Conservation (phyloP, 1,140 invertebrate genomes). For the Reticulitermes speratus region DNA sequence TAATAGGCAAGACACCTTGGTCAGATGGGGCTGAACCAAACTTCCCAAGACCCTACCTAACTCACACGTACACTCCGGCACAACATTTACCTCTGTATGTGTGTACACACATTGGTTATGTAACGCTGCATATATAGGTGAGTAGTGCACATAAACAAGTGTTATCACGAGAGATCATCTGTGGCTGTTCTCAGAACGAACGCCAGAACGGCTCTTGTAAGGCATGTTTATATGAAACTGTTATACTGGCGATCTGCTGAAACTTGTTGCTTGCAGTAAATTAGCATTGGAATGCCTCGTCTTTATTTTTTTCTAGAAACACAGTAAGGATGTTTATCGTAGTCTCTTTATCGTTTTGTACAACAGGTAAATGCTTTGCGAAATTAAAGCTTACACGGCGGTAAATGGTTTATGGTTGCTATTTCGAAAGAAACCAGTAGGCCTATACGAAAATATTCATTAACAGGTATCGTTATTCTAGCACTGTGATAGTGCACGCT, state of each 20-base stretch:
- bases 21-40: too few species aligned
- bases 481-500: background rate
- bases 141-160: background rate
- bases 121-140: slow-evolving; percentile 1
- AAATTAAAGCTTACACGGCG: background rate
- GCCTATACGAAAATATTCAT: too few species aligned
- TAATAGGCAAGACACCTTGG: too few species aligned
- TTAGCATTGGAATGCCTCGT: background rate
- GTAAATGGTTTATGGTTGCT: background rate
- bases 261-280: background rate
- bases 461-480: too few species aligned
- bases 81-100: too few species aligned
- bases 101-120: background rate
- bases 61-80: too few species aligned
- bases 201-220: background rate
- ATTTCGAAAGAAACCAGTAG: background rate
- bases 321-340: background rate
- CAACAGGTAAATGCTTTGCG: background rate
- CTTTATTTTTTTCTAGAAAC: background rate
- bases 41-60: too few species aligned
- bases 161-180: background rate
- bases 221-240: slow-evolving; percentile 17
- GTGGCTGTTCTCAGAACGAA: background rate
- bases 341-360: background rate
- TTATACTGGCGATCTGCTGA: background rate